Conservation (phyloP, 1,140 invertebrate species). For the Yoshiicerus persimilis region DNA sequence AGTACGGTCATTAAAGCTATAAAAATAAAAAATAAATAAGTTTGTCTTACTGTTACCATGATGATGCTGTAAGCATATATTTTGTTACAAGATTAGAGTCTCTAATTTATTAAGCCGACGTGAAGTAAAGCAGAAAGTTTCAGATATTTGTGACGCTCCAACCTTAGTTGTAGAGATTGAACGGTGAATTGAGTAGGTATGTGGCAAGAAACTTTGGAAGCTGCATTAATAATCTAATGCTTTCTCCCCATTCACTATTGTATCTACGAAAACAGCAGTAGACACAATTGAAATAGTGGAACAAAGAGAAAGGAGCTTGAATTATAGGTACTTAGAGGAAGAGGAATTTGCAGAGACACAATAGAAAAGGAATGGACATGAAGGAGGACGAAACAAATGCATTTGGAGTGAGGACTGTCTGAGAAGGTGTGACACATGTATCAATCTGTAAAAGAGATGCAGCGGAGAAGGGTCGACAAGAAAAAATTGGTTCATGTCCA, state of each 20-base stretch:
- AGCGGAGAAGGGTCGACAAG: constrained; percentile 24
- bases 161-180: too few relatives aligned
- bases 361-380: neutral
- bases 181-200: neutral
- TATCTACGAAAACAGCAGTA: too few relatives aligned
- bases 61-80: too few relatives aligned
- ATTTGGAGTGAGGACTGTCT: constrained; percentile 7
- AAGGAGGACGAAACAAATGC: neutral
- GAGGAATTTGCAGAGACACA: too few relatives aligned
- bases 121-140: too few relatives aligned
- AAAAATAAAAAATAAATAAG: too few relatives aligned
- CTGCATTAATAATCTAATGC: neutral
- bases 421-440: constrained; percentile 31
- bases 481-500: constrained; percentile 45
- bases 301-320: neutral
- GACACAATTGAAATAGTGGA: neutral
- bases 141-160: too few relatives aligned
- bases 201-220: neutral
- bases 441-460: constrained; percentile 27
- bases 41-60: too few relatives aligned
- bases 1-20: too few relatives aligned
- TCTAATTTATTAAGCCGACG: too few relatives aligned
- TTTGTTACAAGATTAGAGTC: too few relatives aligned
- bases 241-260: neutral
- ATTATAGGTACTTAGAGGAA: neutral